Base-by-base conservation (phyloP, 1,140 invertebrate genomes). In the Charaxes varanes region DNA sequence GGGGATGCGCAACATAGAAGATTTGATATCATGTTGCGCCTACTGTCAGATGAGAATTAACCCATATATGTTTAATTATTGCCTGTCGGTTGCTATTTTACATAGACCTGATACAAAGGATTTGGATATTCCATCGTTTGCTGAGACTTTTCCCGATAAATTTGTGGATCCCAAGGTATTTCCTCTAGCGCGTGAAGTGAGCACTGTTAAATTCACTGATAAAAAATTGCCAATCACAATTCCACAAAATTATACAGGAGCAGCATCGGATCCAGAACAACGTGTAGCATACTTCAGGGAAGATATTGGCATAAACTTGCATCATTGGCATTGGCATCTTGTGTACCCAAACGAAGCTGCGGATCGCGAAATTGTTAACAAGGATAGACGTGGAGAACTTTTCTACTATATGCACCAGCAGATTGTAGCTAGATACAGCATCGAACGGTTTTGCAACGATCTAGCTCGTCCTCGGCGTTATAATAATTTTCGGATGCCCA, bases 251-350 rank as follows among this genome's bases (percentile, higher is more conserved):
- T 92, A 90, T 54, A 92, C 92, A 0, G 92, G 92, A 0, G 88
- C 89, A 0, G 88, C 92, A 38, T 52, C 88, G 7, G 92, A 94
- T 40, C 86, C 86, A 0, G 93, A 95, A 57, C 92, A 94, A 67
- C 87, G 91, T 14, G 73, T 90, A 51, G 90, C 90, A 63, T 93
- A 93, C 69, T 93, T 91, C 86, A 86, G 91, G 10, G 91, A 93
- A 61, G 91, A 91, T 69, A 79, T 90, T 46, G 91, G 90, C 46
- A 85, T 92, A 59, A 93, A 93, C 70, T 85, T 91, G 1, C 90
- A 91, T 59, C 92, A 96, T 59, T 96, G 93, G 93, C 93, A 95
- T 73, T 92, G 89, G 92, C 92, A 94, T 74, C 78, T 94, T 36
- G 90, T 93, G 2, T 94, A 93, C 60, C 92, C 92, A 1, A 90